Evolutionary conservation across 2,113 vertebrate species (phyloP).

Genomic region (Heloderma charlesbogerti): DNA sequence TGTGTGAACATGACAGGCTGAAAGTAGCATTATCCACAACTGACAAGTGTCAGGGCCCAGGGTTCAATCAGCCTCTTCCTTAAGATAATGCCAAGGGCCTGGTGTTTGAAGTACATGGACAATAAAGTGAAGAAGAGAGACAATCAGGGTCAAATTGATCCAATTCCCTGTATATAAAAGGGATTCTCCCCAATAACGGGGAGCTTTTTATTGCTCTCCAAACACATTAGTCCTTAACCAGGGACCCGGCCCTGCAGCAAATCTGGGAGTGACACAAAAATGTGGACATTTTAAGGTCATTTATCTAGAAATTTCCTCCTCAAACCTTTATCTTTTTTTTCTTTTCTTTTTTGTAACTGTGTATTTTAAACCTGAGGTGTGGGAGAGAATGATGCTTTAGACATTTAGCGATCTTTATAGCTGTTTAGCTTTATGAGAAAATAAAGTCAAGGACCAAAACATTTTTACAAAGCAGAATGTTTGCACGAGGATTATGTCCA

Average conservation of each 20-base stretch:
- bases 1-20: constrained; percentile 75
- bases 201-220: constrained; percentile 64
- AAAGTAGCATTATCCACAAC: constrained; percentile 73
- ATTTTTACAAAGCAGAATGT: background rate
- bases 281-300: constrained; percentile 55
- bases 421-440: constrained; percentile 48
- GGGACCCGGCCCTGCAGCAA: constrained; percentile 69
- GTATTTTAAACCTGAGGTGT: constrained; percentile 41
- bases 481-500: constrained; percentile 54
- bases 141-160: constrained; percentile 77
- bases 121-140: constrained; percentile 71
- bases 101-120: constrained; percentile 73
- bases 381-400: constrained; percentile 60
- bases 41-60: constrained; percentile 77
- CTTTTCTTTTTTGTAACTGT: background rate
- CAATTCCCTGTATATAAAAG: constrained; percentile 71
- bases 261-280: constrained; percentile 70
- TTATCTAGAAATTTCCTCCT: constrained; percentile 67
- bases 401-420: constrained; percentile 27
- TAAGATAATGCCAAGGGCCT: constrained; percentile 72
- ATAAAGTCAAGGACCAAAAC: constrained; percentile 39
- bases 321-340: constrained; percentile 36
- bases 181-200: constrained; percentile 72
- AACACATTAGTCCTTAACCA: constrained; percentile 74
- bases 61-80: constrained; percentile 76